Conservation (phyloP, 2,888 invertebrate genomes). For the Drosophila atripex region DNA sequence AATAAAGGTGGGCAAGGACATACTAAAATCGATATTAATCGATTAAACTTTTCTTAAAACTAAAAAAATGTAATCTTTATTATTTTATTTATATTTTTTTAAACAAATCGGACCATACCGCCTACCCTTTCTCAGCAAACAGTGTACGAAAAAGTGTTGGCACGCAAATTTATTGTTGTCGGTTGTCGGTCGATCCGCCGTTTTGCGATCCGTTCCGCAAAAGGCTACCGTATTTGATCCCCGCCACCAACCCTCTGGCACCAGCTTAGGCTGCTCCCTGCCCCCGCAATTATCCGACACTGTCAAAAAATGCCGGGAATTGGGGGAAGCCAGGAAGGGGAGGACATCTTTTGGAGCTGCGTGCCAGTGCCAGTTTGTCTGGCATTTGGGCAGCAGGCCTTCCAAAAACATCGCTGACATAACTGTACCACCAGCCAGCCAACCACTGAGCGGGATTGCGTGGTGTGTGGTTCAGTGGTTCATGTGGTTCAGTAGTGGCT, state of each 20-base stretch:
- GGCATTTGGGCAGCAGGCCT: constrained; percentile 65
- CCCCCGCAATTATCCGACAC: constrained; percentile 14
- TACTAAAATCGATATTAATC: no score
- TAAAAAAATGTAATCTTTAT: not conserved
- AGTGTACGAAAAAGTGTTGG: constrained; percentile 69
- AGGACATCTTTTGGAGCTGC: constrained; percentile 42
- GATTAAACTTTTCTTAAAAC: no score
- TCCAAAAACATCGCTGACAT: constrained; percentile 78
- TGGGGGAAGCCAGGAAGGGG: not conserved
- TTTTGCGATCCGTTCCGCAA: constrained; percentile 61
- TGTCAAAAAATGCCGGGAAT: constrained; percentile 41
- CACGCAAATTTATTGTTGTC: constrained; percentile 79
- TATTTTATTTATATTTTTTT: not conserved
- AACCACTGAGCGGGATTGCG: constrained; percentile 52
- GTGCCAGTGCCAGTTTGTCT: constrained; percentile 75
- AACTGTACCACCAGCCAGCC: constrained; percentile 61
- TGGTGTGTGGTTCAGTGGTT: constrained; percentile 39
- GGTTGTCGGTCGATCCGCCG: constrained; percentile 47
- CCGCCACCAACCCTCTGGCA: constrained; percentile 4
- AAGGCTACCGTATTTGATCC: constrained; percentile 75
- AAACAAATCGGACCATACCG: not conserved
- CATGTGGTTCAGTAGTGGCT: constrained; percentile 27
- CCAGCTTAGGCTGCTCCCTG: not conserved
- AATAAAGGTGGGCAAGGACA: no score
- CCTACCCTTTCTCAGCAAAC: constrained; percentile 15